Evolutionary conservation across 2,113 vertebrate genomes (phyloP), one percentile per base, ranked within the genome.

Genomic region (Dunckerocampus dactyliophorus): DNA sequence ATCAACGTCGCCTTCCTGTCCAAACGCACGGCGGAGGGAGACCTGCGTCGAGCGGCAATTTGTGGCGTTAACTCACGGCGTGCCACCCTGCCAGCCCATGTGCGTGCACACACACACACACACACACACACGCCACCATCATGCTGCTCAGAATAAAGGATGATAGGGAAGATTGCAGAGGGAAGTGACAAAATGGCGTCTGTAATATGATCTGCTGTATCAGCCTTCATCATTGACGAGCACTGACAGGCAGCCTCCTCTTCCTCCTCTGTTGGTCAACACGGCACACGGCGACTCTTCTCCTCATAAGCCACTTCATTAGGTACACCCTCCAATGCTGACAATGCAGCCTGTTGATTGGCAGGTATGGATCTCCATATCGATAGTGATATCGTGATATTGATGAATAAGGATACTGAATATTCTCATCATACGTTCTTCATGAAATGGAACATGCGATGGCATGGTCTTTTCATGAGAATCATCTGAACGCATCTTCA

Each of bases 1-100:
- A 92, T 92, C 90, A 92, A 90, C 89, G 45, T 87, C 76, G 89
- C 88, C 91, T 93, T 92, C 91, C 91, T 90, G 91, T 93, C 94
- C 93, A 92, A 93, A 87, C 42, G 46, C 82, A 88, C 89, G 92
- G 91, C 90, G 91, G 90, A 86, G 83, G 74, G 65, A 90, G 90
- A 92, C 91, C 90, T 92, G 78, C 80, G 80, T 87, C 89, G 86
- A 83, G 89, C 87, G 88, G 87, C 86, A 77, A 87, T 87, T 84
- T 81, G 86, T 85, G 79, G 88, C 86, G 88, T 89, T 91, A 87
- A 89, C 85, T 82, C 82, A 77, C 80, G 89, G 84, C 82, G 80
- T 81, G 81, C 79, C 86, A 85, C 82, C 75, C 73, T 61, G 75
- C 58, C 72, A 75, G 68, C 69, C 67, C 19, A 15, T 55, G n/a